These are phyloP conservation scores for Eristalis pertinax DNA, from an alignment of 2,888 invertebrate species.

Conservation along the genomic window DNA sequence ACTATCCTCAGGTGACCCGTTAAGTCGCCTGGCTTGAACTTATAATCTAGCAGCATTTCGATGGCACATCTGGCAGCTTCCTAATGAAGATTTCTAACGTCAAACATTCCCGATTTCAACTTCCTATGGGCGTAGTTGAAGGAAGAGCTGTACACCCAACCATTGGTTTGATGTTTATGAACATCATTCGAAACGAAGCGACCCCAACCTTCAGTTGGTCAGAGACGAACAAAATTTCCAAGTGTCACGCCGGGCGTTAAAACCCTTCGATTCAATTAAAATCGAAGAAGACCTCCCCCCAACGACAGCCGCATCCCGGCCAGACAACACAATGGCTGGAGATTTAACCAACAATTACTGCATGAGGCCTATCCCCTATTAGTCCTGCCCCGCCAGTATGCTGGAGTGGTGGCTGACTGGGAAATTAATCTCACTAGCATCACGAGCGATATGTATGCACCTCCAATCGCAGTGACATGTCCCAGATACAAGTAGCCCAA, in stretches of 20 bases:
- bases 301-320: background rate
- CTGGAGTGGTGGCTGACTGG: background rate
- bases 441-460: constrained; percentile 22
- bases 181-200: too few species aligned
- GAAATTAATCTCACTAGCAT: constrained; percentile 39
- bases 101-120: too few species aligned
- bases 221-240: too few species aligned
- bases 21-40: too few species aligned
- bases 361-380: constrained; percentile 4
- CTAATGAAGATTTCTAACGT: too few species aligned
- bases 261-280: background rate
- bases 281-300: background rate
- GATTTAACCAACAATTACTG: constrained; percentile 52
- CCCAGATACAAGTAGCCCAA: constrained; percentile 43
- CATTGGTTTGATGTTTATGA: too few species aligned
- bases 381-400: constrained; percentile 13
- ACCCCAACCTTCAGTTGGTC: too few species aligned
- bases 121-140: too few species aligned
- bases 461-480: constrained; percentile 49
- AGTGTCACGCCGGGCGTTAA: background rate
- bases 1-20: too few species aligned
- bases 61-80: too few species aligned
- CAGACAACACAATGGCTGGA: constrained; percentile 1
- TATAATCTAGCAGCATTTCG: too few species aligned
- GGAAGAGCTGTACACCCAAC: too few species aligned